Base-by-base conservation (phyloP, 2,888 invertebrate species). In the Rhogogaster chlorosoma region DNA sequence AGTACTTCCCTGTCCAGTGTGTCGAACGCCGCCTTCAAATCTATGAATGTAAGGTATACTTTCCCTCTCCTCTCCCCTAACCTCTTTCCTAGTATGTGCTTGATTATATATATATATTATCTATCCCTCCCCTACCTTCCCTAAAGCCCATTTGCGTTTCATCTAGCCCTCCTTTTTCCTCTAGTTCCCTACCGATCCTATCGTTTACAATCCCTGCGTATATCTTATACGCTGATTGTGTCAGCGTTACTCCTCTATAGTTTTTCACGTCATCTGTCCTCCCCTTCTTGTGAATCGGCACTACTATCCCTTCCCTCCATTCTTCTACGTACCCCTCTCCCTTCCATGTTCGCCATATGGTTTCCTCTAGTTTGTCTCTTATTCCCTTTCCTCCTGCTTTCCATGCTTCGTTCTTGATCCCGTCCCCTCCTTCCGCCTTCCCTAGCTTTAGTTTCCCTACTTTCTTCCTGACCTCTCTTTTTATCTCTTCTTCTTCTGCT, bases 11-110 rank as follows among this genome's bases (percentile, higher is more conserved):
- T 86, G 36, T 87, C 83, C 1, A 88, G 64, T n/a, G 38, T 61
- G 49, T 88, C 87, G 64, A 87, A 87, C 0, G 88, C 87, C 9
- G 86, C 85, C 53, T 83, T 85, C 53, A 87, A 82, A 67, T 87
- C 85, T 1, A 86, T 77, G 29, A 85, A 87, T 22, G 73, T 64
- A 1, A 78, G 57, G n/a, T 77, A 84, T 49, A 86, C 2, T 57
- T 86, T 86, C 18, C 87, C 86, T 49, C 73, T 38, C 42, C 85
- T 83, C 10, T 57, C 42, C 18, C 75, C 86, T 15, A 86, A 22
- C 38, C 83, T 84, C 12, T 42, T 49, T 29, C 80, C 85, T 3
- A 86, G 77, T 29, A 85, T 7, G 0, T 83, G 38, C 22, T 87
- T 87, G 12, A 87, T 45, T 12, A 84, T 32, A 38, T 84, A 87